These are phyloP conservation scores for Entomobrya multifasciata DNA, from an alignment of 2,888 invertebrate genomes.

Conservation along the genomic window DNA sequence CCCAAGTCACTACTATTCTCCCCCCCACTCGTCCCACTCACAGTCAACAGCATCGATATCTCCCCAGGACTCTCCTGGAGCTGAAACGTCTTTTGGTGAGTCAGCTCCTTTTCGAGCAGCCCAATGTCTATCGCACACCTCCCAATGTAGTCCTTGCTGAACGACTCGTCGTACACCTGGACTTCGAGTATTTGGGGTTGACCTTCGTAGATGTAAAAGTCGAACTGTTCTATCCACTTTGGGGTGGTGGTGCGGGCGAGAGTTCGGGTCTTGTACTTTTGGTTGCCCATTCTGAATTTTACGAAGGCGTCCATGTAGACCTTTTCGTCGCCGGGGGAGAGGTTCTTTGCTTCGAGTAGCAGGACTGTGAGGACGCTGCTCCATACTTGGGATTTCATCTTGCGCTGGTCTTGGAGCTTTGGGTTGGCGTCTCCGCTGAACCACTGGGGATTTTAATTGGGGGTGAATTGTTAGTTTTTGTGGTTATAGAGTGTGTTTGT, in stretches of 20 bases:
- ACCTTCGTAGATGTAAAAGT: constrained; percentile 97
- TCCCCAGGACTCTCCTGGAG: constrained; percentile 90
- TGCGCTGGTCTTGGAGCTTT: constrained; percentile 88
- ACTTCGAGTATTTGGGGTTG: constrained; percentile 89
- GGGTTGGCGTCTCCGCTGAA: constrained; percentile 75
- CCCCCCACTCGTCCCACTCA: constrained; percentile 95
- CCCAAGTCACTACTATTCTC: constrained; percentile 96
- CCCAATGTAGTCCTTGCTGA: constrained; percentile 77
- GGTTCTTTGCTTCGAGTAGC: constrained; percentile 96
- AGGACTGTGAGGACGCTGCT: constrained; percentile 98
- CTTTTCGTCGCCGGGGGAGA: constrained; percentile 84
- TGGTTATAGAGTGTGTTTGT: too few relatives aligned
- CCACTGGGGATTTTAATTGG: too few relatives aligned
- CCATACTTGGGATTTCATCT: constrained; percentile 97
- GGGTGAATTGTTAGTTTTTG: too few relatives aligned
- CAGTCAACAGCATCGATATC: constrained; percentile 93
- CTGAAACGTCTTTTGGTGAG: constrained; percentile 93
- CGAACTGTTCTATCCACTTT: constrained; percentile 98
- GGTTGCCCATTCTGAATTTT: constrained; percentile 98
- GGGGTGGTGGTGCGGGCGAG: constrained; percentile 89
- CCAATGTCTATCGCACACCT: constrained; percentile 92
- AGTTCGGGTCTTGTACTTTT: constrained; percentile 98
- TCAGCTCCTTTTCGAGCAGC: constrained; percentile 91
- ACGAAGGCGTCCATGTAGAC: constrained; percentile 96
- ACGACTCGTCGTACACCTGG: constrained; percentile 79